Evolutionary conservation across 1,140 invertebrate species (phyloP).

Genomic region (Caenorhabditis brenneri): DNA sequence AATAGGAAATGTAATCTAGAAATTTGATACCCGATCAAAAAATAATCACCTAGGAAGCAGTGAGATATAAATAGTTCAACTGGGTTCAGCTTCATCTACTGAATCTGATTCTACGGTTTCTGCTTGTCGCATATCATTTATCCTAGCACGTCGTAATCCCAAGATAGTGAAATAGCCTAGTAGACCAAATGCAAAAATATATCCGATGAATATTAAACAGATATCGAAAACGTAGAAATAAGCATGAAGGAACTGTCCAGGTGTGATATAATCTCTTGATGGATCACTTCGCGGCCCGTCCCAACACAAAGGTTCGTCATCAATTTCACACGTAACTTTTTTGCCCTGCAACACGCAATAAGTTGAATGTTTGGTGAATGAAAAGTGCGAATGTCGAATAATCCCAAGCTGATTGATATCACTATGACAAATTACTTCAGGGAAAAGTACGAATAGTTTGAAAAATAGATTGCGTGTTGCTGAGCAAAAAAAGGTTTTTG

Average conservation of each 20-base stretch:
- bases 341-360: conserved; percentile 37
- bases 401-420: background rate
- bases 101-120: too few relatives aligned
- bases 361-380: background rate
- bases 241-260: background rate
- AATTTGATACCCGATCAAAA: background rate
- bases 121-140: background rate
- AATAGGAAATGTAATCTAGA: background rate
- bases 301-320: conserved; percentile 41
- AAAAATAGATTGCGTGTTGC: conserved; percentile 18
- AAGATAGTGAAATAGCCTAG: background rate
- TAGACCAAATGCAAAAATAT: background rate
- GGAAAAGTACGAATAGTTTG: background rate
- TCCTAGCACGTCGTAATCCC: background rate
- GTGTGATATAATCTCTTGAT: background rate
- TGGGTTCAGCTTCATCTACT: background rate
- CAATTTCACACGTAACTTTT: conserved; percentile 28
- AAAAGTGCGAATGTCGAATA: background rate
- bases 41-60: background rate
- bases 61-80: too few relatives aligned
- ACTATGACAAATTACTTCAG: background rate
- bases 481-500: background rate
- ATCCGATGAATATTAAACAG: background rate
- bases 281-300: conserved; percentile 1
- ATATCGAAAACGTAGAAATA: conserved; percentile 2